Evolutionary conservation across 2,797 vertebrate genomes (phyloP), one percentile per base, ranked within the genome.

Genomic region (Gobio occitaniae): DNA sequence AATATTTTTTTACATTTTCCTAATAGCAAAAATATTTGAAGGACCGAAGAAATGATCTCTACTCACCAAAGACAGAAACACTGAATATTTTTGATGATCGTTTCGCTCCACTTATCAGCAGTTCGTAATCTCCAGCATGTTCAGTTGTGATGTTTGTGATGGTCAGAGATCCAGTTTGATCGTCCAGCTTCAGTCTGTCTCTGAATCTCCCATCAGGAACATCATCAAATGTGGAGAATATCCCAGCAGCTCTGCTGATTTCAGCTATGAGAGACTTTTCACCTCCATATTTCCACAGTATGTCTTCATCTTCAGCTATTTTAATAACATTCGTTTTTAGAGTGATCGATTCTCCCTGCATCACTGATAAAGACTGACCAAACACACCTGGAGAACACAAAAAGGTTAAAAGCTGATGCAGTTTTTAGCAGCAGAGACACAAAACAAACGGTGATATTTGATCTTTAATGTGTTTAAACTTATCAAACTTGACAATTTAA

Each of bases 131-230:
- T 71, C 69, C 69, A 47, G 41, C 1, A 1, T 71, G 69, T 71
- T 71, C 11, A 70, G 69, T 70, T 70, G 11, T 47, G 69, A 13
- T 47, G 41, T 70, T 2, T 70, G 69, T 71, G 41, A 71, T 48
- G 69, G 21, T 71, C 41, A 71, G 69, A 47, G 69, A 71, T 47
- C 69, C 69, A 47, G 69, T 71, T 48, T 71, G 69, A 15, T 25
- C 0, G 12, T 47, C 69, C 41, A 71, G 21, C 41, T 47, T 71
- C 41, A 71, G 69, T 47, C 69, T 25, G 41, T 71, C 12, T 47
- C 41, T 71, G 41, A 71, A 71, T 71, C 41, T 71, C 41, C 21
- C 41, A 47, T 48, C 25, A 74, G 25, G 0, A 2, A 0, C 61
- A 3, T 79, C 0, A 68, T 0, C 29, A 32, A 32, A n/a, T 38